Conservation (phyloP, 2,113 vertebrate species). For the Otocyon megalotis region DNA sequence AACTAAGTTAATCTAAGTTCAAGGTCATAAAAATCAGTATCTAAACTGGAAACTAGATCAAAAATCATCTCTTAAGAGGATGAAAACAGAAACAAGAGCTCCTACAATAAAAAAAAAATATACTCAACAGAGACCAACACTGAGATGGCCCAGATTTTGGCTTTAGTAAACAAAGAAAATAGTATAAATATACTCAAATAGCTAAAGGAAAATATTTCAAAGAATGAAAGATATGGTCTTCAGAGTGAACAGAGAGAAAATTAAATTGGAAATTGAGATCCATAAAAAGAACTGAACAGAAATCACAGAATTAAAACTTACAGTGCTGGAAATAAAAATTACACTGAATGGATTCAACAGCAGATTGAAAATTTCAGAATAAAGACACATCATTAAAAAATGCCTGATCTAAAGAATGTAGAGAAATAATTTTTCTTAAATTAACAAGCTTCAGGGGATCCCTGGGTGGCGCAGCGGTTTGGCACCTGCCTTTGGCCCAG, state of each 20-base stretch:
- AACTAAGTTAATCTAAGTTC: background rate
- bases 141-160: background rate
- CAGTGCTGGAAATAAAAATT: background rate
- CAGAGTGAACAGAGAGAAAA: background rate
- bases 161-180: background rate
- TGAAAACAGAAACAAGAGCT: conserved; percentile 35
- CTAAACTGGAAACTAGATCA: background rate
- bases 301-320: conserved; percentile 36
- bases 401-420: background rate
- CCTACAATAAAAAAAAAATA: background rate
- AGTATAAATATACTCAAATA: conserved; percentile 22
- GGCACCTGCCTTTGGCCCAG: too few relatives aligned
- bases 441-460: background rate
- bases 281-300: background rate
- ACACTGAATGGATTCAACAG: background rate
- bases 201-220: background rate
- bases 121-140: background rate
- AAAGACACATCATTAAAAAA: conserved; percentile 16
- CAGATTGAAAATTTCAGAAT: conserved; percentile 35
- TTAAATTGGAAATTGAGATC: background rate
- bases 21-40: background rate
- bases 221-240: background rate
- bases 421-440: background rate
- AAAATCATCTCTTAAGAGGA: background rate
- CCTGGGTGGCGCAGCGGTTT: too few relatives aligned